Conservation (phyloP, 2,888 invertebrate species). For the Drosophila pegasa region DNA sequence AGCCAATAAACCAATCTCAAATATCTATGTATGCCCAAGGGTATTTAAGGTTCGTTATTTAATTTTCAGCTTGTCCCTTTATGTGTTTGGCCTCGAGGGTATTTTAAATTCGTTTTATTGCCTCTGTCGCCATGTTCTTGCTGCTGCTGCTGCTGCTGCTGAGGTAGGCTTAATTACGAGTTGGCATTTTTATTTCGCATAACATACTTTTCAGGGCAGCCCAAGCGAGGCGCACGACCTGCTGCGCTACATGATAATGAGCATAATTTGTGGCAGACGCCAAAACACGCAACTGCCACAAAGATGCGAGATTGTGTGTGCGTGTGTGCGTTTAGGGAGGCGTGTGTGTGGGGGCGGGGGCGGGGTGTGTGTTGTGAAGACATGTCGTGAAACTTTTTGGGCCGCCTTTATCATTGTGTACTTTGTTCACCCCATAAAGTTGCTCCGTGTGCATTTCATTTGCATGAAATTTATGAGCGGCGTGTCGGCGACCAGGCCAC, state of each 20-base stretch:
- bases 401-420: conserved; percentile 4
- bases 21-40: neutral
- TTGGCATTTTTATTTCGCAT: conserved; percentile 43
- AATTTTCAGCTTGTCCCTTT: neutral
- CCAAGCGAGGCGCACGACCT: conserved; percentile 4
- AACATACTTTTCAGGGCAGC: conserved; percentile 63
- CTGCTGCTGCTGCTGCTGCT: conserved; percentile 4
- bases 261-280: conserved; percentile 66
- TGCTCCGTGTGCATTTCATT: conserved; percentile 55
- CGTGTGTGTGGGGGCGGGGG: neutral
- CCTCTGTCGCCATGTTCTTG: conserved; percentile 3
- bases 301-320: conserved; percentile 9
- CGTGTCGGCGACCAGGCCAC: conserved; percentile 4
- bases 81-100: conserved; percentile 1
- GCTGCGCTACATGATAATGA: conserved; percentile 50
- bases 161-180: conserved; percentile 49
- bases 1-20: neutral
- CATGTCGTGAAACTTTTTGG: conserved; percentile 40
- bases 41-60: conserved; percentile 2
- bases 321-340: neutral
- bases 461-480: conserved; percentile 50
- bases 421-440: conserved; percentile 37
- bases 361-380: conserved; percentile 7
- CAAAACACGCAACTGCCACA: conserved; percentile 26
- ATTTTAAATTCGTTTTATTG: conserved; percentile 10